Conservation (phyloP, 2,797 vertebrate species). For the Nothura maculosa region DNA sequence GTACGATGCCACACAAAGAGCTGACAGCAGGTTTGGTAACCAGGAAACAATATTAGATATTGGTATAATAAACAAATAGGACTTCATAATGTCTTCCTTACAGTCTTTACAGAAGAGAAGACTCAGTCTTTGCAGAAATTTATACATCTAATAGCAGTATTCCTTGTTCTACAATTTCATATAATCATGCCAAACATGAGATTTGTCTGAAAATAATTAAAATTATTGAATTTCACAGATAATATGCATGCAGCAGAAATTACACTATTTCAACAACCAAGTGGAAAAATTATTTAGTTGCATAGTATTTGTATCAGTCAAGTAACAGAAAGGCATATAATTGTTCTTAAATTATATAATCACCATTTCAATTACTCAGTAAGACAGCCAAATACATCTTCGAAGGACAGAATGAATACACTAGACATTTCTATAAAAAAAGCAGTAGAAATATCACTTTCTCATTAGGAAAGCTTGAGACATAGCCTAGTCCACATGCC, state of each 20-base stretch:
- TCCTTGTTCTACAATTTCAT: background rate
- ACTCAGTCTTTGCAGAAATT: background rate
- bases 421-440: background rate
- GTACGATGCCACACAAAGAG: background rate
- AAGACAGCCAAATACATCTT: background rate
- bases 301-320: background rate
- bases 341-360: background rate
- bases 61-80: no score
- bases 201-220: background rate
- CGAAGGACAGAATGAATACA: background rate
- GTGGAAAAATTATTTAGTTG: background rate
- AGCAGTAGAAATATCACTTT: background rate
- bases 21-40: background rate
- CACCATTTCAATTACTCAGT: background rate
- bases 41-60: background rate
- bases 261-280: background rate
- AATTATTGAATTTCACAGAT: background rate
- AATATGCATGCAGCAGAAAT: background rate
- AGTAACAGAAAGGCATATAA: background rate
- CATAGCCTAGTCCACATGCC: background rate
- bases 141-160: background rate
- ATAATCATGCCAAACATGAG: background rate
- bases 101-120: no score
- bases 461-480: background rate
- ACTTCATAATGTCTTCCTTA: no score